Evolutionary conservation across 2,797 vertebrate species (phyloP), one percentile per base, ranked within the genome.

Genomic region (Syngnathus acus): DNA sequence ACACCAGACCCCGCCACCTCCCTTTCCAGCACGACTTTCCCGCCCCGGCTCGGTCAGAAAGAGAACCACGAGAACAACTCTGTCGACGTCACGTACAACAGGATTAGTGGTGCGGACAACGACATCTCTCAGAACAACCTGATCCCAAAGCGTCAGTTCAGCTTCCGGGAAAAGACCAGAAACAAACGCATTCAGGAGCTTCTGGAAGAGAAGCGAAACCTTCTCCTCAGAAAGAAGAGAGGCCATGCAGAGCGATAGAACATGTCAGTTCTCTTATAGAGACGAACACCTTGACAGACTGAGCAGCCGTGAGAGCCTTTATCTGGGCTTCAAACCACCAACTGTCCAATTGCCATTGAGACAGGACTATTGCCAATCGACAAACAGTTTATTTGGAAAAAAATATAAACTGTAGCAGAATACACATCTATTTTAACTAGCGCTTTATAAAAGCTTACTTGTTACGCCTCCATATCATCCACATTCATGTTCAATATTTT

Each of bases 131-230:
- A 92, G 26, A 94, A 92, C 85, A 96, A 96, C 83, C 80, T 94
- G 78, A 94, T 97, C 69, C 85, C 92, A 17, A 93, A 90, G 75
- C 93, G 85, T 1, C 75, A 89, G 1, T 83, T 93, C 70, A 93
- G 87, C 19, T 87, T 89, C 0, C 85, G 90, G 0, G 96, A 98
- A 86, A 92, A 90, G 89, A 98, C 95, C 64, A 93, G 88, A 87
- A 99, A 99, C 90, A 94, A 93, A 78, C 92, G 96, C 55, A 98
- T 99, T 85, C 94, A 98, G 78, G 91, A 96, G 88, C 91, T 98
- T 78, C 92, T 98, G 9, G 93, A 93, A 65, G 95, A 97, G 79
- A 96, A 95, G 79, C 87, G 92, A 68, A 94, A 92, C 84, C 89
- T 90, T 76, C 89, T 92, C 65, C 91, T 89, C 81, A 67, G 89